Conservation (phyloP, 2,888 invertebrate genomes). For the Drosophila peninsularis region DNA sequence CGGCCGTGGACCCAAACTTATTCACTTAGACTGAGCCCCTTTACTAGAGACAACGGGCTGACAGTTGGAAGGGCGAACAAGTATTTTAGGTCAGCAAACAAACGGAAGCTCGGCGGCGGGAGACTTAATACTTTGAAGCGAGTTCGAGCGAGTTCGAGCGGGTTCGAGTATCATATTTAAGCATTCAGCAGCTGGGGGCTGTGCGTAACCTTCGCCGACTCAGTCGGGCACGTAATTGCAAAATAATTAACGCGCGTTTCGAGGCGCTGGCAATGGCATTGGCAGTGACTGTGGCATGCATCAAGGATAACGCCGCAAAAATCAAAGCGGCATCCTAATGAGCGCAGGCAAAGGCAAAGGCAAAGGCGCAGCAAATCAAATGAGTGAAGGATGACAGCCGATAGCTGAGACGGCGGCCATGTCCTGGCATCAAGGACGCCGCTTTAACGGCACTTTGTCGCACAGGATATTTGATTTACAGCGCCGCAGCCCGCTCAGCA, state of each 20-base stretch:
- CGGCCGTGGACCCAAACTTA: not conserved
- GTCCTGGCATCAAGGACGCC: conserved; percentile 49
- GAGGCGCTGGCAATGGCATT: conserved; percentile 21
- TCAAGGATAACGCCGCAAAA: conserved; percentile 13
- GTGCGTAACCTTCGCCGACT: conserved; percentile 28
- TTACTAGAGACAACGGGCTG: not conserved
- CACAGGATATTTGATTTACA: conserved; percentile 48
- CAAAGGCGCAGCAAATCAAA: conserved; percentile 47
- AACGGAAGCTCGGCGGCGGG: not conserved
- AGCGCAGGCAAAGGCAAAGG: conserved; percentile 11
- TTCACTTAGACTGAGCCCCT: not conserved
- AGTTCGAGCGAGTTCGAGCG: not conserved
- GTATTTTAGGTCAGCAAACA: not conserved
- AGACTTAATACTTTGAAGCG: not conserved
- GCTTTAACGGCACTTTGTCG: conserved; percentile 33
- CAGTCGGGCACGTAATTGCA: conserved; percentile 45
- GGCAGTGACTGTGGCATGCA: conserved; percentile 5
- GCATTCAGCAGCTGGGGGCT: not conserved
- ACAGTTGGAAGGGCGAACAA: not conserved
- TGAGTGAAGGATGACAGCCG: conserved; percentile 40
- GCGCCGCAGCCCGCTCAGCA: conserved; percentile 25
- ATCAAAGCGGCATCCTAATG: conserved; percentile 46
- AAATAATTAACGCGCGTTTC: conserved; percentile 48
- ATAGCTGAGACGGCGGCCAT: conserved; percentile 16
- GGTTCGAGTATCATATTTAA: conserved; percentile 16